phyloP scores from a whole-genome alignment of 2,113 vertebrate species.

The Campylomormyrus numenius region DNA sequence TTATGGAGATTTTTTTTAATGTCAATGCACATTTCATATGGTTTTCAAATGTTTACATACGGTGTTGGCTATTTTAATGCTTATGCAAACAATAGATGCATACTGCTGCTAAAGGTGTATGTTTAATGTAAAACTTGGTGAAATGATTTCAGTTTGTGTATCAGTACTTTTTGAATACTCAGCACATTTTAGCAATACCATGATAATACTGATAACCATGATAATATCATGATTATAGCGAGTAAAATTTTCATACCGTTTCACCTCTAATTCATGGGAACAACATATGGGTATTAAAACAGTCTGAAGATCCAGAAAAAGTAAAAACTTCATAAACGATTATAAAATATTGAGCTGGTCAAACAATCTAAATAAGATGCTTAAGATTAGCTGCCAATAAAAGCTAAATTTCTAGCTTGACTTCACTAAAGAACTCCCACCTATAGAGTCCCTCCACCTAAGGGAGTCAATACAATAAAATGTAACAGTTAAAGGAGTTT shows the following conservation, averaged over 20 bases:
- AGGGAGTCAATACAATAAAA: background rate
- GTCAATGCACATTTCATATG: background rate
- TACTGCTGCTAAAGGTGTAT: background rate
- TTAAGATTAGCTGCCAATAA: background rate
- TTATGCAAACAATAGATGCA: background rate
- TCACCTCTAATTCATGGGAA: background rate
- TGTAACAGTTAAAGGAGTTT: background rate
- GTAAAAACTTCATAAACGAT: background rate
- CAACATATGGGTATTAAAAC: background rate
- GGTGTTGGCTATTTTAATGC: background rate
- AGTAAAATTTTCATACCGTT: no score
- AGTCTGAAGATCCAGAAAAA: background rate
- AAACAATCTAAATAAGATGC: background rate
- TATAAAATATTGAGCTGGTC: background rate
- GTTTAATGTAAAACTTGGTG: background rate
- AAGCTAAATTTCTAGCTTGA: background rate
- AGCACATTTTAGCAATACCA: background rate
- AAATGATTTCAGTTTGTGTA: background rate
- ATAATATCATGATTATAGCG: no score
- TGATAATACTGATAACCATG: no score
- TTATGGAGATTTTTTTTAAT: background rate
- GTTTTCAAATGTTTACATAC: background rate
- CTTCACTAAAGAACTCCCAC: background rate
- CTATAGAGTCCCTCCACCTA: background rate
- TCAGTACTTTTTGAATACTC: background rate